Conservation (phyloP, 2,797 vertebrate genomes). For the Pipistrellus pipistrellus region DNA sequence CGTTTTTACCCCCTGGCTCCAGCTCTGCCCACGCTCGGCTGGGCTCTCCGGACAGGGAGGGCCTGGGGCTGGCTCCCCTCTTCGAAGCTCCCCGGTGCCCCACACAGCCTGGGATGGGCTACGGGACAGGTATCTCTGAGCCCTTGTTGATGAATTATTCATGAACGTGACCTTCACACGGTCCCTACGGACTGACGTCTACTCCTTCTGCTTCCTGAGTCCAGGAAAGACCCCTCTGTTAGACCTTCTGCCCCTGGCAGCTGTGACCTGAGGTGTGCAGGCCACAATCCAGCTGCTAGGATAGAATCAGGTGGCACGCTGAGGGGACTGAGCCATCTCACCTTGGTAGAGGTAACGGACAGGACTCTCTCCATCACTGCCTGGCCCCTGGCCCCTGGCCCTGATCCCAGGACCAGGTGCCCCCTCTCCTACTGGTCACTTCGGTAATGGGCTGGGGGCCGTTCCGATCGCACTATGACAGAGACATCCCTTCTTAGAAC, state of each 20-base stretch:
- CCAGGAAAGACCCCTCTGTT: not conserved
- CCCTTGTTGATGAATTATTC: not conserved
- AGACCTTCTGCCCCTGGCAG: slow-evolving; percentile 20
- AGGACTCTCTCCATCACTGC: not conserved
- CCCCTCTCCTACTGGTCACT: not conserved
- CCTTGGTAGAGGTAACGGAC: not conserved
- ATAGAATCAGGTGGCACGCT: not conserved
- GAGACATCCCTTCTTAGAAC: not conserved
- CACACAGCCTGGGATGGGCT: not conserved
- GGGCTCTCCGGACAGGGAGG: not conserved
- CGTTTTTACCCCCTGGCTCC: not conserved
- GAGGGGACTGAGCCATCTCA: not conserved
- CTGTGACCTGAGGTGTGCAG: not conserved
- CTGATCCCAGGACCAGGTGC: not conserved
- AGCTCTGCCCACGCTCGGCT: not conserved
- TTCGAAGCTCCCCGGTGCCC: not conserved
- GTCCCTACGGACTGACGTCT: not conserved
- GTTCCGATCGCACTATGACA: not conserved
- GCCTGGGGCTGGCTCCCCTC: not conserved
- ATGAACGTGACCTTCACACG: slow-evolving; percentile 15
- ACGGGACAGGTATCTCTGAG: not conserved
- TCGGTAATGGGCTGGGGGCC: not conserved
- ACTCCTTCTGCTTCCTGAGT: not conserved
- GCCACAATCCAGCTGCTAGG: not conserved
- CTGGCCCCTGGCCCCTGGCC: not conserved